A percentile compares a stretch with the other conserved stretches of the same genome.
phyloP scores from a whole-genome alignment of 2,797 vertebrate genomes.

The Schizopygopsis malacanthus region DNA sequence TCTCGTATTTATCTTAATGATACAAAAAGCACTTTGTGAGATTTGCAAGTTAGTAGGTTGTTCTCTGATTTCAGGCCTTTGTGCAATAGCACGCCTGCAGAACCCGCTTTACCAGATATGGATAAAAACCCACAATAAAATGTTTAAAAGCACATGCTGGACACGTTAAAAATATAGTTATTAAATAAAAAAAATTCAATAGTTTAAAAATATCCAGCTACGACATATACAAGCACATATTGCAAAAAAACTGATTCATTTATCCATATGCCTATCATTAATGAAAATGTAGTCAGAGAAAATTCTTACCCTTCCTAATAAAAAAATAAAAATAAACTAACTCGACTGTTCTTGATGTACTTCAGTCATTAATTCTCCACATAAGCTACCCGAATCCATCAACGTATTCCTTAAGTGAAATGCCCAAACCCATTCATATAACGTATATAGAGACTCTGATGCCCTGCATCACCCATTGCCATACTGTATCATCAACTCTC shows the following conservation, averaged over 20 bases:
- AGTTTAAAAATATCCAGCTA: neutral
- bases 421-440: neutral
- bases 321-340: neutral
- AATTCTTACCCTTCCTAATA: neutral
- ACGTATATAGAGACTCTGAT: neutral
- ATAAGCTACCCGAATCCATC: neutral
- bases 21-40: neutral
- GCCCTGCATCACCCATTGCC: neutral
- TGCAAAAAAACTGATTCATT: neutral
- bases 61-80: neutral
- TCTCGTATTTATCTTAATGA: neutral
- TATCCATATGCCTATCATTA: neutral
- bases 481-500: neutral
- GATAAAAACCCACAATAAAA: conserved; percentile 9
- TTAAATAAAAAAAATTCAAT: neutral
- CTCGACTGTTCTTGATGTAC: no score
- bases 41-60: neutral
- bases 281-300: neutral
- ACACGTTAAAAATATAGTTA: neutral
- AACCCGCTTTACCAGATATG: conserved; percentile 5
- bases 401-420: neutral
- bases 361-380: neutral
- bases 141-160: neutral
- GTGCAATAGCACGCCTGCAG: neutral
- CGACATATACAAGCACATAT: neutral